Base-by-base conservation (phyloP, 2,113 vertebrate genomes). In the Mesitornis unicolor region DNA sequence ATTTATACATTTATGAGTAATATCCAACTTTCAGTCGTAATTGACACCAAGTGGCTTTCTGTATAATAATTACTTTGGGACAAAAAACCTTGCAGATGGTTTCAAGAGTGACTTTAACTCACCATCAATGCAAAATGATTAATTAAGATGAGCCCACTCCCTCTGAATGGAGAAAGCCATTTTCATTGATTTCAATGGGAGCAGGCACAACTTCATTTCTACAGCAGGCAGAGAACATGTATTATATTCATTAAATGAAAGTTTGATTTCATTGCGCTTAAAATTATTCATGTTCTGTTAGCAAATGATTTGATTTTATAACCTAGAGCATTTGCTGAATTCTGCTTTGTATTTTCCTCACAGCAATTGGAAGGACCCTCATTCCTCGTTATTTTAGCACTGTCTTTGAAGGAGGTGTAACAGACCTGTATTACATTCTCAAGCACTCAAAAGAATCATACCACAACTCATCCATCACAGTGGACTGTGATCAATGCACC, bases 381-480 rank as follows among this genome's bases (percentile, higher is more conserved):
- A 99, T 99, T 98, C 99, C 99, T 90, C 99, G 99, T 92, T 99
- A 99, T 97, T 99, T 99, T 98, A 99, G 99, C 98, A 99, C 99
- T 83, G 99, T 99, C 97, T 99, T 99, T 93, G 99, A 99, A 98
- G 99, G 99, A 91, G 99, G 99, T 87, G 99, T 99, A 97, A 99
- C 98, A 43, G 99, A 99, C 97, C 99, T 99, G 97, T 99, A 99
- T 97, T 99, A 99, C 98, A 98, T 99, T 97, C 99, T 99, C 97
- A 99, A 99, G 94, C 99, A 99, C 98, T 99, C 99, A 84, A 99
- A 99, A 98, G 99, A 99, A 96, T 99, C 99, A 63, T 99, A 99
- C 98, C 99, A 99, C 98, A 99, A 99, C 98, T 99, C 99, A 90
- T 99, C 99, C 97, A 99, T 99, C 99, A 99, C 99, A 45, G 98